A percentile compares a stretch with the other conserved stretches of the same genome.
Evolutionary conservation across 2,797 vertebrate species (phyloP).

Genomic region (Pangasius macronema): DNA sequence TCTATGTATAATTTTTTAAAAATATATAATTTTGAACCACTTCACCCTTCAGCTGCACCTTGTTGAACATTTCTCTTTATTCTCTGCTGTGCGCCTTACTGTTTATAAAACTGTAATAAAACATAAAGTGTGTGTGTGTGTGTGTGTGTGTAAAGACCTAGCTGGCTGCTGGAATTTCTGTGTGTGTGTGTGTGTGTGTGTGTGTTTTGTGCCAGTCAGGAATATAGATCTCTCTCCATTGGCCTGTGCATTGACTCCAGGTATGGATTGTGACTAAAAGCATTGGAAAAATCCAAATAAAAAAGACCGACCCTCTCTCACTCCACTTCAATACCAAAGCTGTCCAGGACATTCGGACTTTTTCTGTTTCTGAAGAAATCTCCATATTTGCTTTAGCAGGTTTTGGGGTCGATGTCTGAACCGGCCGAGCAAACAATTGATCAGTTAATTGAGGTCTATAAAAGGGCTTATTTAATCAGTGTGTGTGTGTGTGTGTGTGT

Average conservation of each 20-base stretch:
- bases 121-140: neutral
- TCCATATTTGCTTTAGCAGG: neutral
- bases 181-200: neutral
- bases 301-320: neutral
- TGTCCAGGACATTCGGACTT: neutral
- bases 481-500: neutral
- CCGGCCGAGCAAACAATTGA: neutral
- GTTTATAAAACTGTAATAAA: neutral
- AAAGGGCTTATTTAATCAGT: neutral
- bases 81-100: neutral
- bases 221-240: conserved; percentile 12
- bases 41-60: neutral
- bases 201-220: neutral
- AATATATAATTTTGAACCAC: neutral
- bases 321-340: neutral
- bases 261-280: conserved; percentile 11
- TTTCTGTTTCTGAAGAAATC: neutral
- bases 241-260: neutral
- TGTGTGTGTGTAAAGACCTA: neutral
- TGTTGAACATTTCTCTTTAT: neutral
- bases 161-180: neutral
- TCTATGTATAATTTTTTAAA: neutral
- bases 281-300: conserved; percentile 7
- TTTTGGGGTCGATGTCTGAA: neutral
- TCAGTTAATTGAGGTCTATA: neutral